Conservation (phyloP, 2,797 vertebrate species). For the Sebastiscus tertius region DNA sequence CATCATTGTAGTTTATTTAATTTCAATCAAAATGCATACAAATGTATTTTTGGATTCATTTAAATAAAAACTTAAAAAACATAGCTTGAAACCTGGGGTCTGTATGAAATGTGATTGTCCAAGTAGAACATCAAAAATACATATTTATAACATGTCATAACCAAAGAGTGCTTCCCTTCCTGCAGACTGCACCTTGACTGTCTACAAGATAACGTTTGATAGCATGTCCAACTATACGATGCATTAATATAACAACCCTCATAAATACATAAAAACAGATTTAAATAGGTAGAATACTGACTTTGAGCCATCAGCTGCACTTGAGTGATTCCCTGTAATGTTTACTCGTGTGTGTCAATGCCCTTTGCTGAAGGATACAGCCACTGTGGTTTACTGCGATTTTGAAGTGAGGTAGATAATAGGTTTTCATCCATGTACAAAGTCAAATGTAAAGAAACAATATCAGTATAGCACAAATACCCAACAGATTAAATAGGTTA, state of each 20-base stretch:
- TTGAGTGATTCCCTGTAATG: conserved; percentile 40
- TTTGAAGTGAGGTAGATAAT: conserved; percentile 74
- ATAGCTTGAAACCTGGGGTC: conserved; percentile 54
- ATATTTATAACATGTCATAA: conserved; percentile 35
- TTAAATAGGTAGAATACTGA: conserved; percentile 62
- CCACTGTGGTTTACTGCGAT: conserved; percentile 32
- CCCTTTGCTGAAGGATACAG: conserved; percentile 18
- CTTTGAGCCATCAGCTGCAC: conserved; percentile 53
- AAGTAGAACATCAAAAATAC: conserved; percentile 44
- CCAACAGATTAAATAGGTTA: conserved; percentile 59
- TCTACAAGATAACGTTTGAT: conserved; percentile 8
- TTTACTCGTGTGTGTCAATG: conserved; percentile 19
- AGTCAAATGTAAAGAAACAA: conserved; percentile 37
- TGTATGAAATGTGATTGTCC: conserved; percentile 57
- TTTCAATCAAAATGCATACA: conserved; percentile 34
- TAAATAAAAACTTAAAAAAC: conserved; percentile 64
- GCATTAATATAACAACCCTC: conserved; percentile 48
- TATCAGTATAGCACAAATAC: conserved; percentile 36
- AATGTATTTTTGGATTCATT: conserved; percentile 38
- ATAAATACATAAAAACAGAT: conserved; percentile 70
- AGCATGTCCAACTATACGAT: conserved; percentile 4
- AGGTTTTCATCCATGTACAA: conserved; percentile 47
- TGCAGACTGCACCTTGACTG: conserved; percentile 36
- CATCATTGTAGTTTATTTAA: conserved; percentile 44
- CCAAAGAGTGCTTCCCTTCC: conserved; percentile 44